Evolutionary conservation across 2,797 vertebrate species (phyloP).

Genomic region (Manis crassicaudata): DNA sequence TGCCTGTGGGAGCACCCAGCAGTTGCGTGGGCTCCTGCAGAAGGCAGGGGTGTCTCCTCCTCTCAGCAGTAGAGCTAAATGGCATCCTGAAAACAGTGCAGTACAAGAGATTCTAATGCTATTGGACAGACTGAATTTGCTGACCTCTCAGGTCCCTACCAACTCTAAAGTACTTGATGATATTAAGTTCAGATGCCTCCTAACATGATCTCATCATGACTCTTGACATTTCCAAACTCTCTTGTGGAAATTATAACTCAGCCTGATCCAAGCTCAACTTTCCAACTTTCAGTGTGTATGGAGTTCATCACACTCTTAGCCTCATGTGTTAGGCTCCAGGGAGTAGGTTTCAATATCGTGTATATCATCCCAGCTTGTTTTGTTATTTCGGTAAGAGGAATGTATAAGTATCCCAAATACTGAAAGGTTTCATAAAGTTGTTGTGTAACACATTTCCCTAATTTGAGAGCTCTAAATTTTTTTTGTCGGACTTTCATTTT

Average conservation of each 20-base stretch:
- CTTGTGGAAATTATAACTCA: background rate
- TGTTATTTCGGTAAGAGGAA: background rate
- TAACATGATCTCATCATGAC: background rate
- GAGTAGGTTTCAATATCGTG: background rate
- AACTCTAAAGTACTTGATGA: background rate
- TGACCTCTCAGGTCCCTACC: background rate
- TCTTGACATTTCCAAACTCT: background rate
- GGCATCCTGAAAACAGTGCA: background rate
- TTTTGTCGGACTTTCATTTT: slow-evolving; percentile 71
- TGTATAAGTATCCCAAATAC: background rate
- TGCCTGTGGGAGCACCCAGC: background rate
- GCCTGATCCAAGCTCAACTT: background rate
- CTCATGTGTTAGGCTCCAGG: background rate
- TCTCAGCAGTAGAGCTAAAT: background rate
- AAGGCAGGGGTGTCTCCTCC: background rate
- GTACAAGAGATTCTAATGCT: background rate
- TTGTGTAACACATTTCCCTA: background rate
- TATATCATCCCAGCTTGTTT: background rate
- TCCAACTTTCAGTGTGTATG: background rate
- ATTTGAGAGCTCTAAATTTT: slow-evolving; percentile 40
- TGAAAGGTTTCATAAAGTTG: background rate
- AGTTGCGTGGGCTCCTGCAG: background rate
- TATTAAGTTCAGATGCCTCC: background rate
- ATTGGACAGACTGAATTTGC: background rate
- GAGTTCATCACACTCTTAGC: background rate